Evolutionary conservation across 1,140 invertebrate species (phyloP).

Genomic region (Brachionus angularis): DNA sequence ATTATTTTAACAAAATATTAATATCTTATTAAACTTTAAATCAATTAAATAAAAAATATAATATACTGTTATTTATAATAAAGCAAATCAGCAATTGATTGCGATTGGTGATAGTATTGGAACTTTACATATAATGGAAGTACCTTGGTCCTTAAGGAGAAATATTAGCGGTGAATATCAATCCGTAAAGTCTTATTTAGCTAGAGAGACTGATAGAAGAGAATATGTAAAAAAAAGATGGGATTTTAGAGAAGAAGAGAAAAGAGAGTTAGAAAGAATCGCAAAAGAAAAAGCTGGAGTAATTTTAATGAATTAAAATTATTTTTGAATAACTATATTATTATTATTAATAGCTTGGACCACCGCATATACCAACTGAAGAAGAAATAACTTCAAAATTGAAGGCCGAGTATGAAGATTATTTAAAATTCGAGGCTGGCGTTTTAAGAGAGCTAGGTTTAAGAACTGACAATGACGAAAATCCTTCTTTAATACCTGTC

Average conservation of each 20-base stretch:
- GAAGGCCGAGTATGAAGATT: constrained; percentile 40
- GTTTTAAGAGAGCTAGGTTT: constrained; percentile 40
- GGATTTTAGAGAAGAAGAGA: constrained; percentile 44
- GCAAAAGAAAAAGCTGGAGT: constrained; percentile 36
- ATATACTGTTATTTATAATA: constrained; percentile 35
- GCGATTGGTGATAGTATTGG: constrained; percentile 57
- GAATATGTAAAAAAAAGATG: constrained; percentile 43
- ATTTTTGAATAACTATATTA: not conserved
- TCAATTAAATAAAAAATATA: too few relatives aligned
- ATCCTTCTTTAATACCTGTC: too few relatives aligned
- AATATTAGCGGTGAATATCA: constrained; percentile 26
- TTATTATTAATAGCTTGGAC: not conserved
- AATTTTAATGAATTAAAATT: not conserved
- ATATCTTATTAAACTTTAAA: too few relatives aligned
- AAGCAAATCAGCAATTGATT: constrained; percentile 56
- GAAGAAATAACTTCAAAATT: constrained; percentile 34
- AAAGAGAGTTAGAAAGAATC: constrained; percentile 38
- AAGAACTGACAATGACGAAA: constrained; percentile 25
- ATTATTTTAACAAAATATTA: not conserved
- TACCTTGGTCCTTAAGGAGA: constrained; percentile 52
- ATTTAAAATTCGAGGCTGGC: constrained; percentile 27
- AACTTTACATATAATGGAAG: constrained; percentile 57
- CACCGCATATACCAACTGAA: constrained; percentile 39
- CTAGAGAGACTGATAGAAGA: constrained; percentile 22
- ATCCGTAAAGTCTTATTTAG: constrained; percentile 25